Conservation (phyloP, 2,888 invertebrate species). For the Ectobius pallidus region DNA sequence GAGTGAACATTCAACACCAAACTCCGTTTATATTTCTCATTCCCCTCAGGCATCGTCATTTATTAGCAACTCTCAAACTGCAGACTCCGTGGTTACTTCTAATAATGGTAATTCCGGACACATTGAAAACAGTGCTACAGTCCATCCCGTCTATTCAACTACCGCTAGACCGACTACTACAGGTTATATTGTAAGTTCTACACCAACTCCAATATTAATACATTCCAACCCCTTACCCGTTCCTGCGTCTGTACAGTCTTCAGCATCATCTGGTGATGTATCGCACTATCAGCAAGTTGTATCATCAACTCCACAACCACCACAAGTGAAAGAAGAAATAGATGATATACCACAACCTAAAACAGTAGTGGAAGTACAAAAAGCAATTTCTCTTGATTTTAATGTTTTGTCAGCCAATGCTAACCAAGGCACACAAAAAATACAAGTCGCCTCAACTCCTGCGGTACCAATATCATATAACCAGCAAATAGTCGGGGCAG, state of each 20-base stretch:
- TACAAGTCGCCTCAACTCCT: neutral
- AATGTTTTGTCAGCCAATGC: neutral
- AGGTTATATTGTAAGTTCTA: neutral
- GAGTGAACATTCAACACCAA: neutral
- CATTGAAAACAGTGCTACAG: neutral
- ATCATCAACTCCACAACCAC: neutral
- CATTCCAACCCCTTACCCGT: constrained; percentile 25
- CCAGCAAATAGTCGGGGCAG: neutral
- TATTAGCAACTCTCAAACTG: neutral
- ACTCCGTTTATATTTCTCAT: neutral
- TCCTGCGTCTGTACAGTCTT: constrained; percentile 4
- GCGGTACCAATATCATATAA: neutral
- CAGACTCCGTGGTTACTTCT: neutral
- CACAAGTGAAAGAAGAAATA: constrained; percentile 23
- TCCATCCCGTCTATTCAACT: neutral
- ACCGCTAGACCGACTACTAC: neutral
- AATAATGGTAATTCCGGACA: neutral
- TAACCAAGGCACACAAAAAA: neutral
- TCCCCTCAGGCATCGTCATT: neutral
- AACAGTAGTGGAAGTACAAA: constrained; percentile 68
- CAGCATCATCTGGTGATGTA: neutral
- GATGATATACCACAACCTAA: constrained; percentile 47
- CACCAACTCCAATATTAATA: constrained; percentile 12
- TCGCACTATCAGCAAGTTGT: neutral
- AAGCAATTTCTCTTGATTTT: constrained; percentile 60